Evolutionary conservation across 1,140 invertebrate species (phyloP).

Genomic region (Drosophila ambigua): DNA sequence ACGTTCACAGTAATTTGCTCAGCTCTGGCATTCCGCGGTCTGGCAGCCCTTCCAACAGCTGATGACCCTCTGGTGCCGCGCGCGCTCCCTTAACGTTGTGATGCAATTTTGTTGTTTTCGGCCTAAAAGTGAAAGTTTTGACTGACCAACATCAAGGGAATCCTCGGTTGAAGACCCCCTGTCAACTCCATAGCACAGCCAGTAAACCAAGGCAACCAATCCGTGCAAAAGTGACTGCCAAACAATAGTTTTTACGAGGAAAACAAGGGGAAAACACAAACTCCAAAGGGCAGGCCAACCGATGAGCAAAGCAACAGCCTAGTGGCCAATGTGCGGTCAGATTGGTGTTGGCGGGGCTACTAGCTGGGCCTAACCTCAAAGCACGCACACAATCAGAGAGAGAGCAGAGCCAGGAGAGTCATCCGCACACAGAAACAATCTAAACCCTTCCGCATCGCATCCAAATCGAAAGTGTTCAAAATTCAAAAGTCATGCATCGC

Average conservation of each 20-base stretch:
- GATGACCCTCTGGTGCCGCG: constrained; percentile 27
- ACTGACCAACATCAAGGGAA: constrained; percentile 26
- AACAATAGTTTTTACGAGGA: too few relatives aligned
- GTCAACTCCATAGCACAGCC: constrained; percentile 2
- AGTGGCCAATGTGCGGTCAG: constrained; percentile 54
- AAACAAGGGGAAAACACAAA: too few relatives aligned
- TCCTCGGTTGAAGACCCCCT: neutral
- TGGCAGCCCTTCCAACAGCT: constrained; percentile 11
- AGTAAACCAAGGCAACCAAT: neutral
- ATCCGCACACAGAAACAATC: neutral
- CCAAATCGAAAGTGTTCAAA: constrained; percentile 3
- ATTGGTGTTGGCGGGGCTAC: constrained; percentile 22
- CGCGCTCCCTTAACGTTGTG: constrained; percentile 44
- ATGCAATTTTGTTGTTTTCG: constrained; percentile 73
- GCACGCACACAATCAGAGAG: constrained; percentile 22
- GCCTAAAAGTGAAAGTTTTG: constrained; percentile 66
- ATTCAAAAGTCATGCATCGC: constrained; percentile 53
- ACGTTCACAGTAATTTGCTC: too few relatives aligned
- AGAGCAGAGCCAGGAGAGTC: too few relatives aligned
- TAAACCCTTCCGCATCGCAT: constrained; percentile 5
- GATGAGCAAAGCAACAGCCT: neutral
- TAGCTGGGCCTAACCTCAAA: constrained; percentile 57
- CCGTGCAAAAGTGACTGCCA: too few relatives aligned
- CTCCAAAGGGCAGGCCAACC: neutral
- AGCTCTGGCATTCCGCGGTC: too few relatives aligned